Conservation (phyloP, 1,140 invertebrate species). For the Drosophila pallidifrons region DNA sequence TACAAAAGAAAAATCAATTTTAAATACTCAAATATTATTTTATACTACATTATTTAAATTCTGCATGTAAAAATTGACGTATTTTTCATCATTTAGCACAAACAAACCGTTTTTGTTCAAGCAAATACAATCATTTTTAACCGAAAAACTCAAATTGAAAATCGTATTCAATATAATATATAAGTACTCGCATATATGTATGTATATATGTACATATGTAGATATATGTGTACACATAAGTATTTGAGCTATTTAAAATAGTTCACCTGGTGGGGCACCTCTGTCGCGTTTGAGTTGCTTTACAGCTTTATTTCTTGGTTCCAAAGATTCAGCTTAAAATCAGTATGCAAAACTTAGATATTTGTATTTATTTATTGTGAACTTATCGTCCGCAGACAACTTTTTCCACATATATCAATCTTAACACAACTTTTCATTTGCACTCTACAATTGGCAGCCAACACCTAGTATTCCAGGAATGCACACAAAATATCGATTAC, state of each 20-base stretch:
- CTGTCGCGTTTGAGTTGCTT: slow-evolving; percentile 6
- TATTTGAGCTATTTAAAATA: slow-evolving; percentile 23
- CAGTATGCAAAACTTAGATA: slow-evolving; percentile 3
- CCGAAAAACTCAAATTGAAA: background rate
- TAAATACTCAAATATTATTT: slow-evolving; percentile 64
- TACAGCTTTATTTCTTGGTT: background rate
- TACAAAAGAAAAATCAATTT: slow-evolving; percentile 78
- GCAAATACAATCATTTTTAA: background rate
- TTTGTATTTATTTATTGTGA: slow-evolving; percentile 18
- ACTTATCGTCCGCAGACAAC: slow-evolving; percentile 23
- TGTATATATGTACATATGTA: slow-evolving; percentile 15
- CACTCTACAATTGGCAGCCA: slow-evolving; percentile 80
- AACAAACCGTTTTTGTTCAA: background rate
- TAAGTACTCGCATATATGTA: slow-evolving; percentile 1
- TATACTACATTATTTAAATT: slow-evolving; percentile 39
- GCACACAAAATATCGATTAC: slow-evolving; percentile 55
- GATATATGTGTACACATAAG: slow-evolving; percentile 2
- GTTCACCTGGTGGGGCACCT: slow-evolving; percentile 19
- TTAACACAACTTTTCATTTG: slow-evolving; percentile 67
- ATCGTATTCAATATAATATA: background rate
- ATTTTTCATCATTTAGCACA: background rate
- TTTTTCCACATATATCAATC: slow-evolving; percentile 45
- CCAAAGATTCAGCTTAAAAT: background rate
- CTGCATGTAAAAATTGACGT: background rate
- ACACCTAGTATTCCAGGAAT: slow-evolving; percentile 67